phyloP scores from a whole-genome alignment of 2,797 vertebrate genomes.

The Xenentodon cancila region DNA sequence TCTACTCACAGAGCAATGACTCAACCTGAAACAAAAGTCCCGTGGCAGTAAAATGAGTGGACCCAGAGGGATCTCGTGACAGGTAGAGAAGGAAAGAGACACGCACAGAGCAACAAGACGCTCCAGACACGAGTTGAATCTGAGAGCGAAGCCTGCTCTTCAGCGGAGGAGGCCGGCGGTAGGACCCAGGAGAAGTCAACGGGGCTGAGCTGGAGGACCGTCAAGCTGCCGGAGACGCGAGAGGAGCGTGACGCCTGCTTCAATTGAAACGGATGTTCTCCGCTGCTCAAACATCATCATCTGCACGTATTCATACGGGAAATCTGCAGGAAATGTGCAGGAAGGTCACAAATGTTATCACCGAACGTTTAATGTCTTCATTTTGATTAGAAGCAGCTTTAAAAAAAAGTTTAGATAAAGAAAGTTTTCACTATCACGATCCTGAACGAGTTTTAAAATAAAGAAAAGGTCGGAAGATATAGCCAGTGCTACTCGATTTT shows the following conservation, averaged over 20 bases:
- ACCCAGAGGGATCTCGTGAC: conserved; percentile 32
- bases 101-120: neutral
- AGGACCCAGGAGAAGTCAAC: conserved; percentile 52
- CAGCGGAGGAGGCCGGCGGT: conserved; percentile 42
- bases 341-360: too few relatives aligned
- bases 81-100: neutral
- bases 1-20: neutral
- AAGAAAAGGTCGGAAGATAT: too few relatives aligned
- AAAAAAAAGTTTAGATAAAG: too few relatives aligned
- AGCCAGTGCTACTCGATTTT: too few relatives aligned
- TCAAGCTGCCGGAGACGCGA: neutral
- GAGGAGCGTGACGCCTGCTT: neutral
- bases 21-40: conserved; percentile 33
- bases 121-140: neutral
- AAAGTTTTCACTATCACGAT: too few relatives aligned
- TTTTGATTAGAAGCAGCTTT: too few relatives aligned
- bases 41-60: conserved; percentile 31
- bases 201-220: neutral
- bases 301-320: too few relatives aligned
- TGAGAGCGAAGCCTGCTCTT: neutral
- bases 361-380: too few relatives aligned
- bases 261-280: too few relatives aligned
- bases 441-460: too few relatives aligned
- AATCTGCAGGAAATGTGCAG: too few relatives aligned
- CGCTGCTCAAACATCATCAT: too few relatives aligned